Evolutionary conservation across 2,797 vertebrate species (phyloP), one percentile per base, ranked within the genome.

Genomic region (Acipenser oxyrinchus): DNA sequence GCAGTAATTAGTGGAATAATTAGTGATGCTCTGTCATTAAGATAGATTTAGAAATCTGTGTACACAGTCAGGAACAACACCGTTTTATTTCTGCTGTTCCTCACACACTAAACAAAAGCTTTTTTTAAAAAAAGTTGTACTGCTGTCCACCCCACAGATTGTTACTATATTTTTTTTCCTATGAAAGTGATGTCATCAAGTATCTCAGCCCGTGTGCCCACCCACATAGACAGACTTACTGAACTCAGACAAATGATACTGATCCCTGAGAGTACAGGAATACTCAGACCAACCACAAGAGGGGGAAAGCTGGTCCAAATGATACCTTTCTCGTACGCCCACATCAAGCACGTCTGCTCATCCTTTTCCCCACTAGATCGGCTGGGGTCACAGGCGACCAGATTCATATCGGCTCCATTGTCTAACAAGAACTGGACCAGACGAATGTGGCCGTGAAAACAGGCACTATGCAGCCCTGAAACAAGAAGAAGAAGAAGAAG

Each of bases 301-400:
- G 5, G 37, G 37, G 37, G 5, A 37, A 37, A 37, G 37, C 37
- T 37, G 4, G 3, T 37, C 37, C 37, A 37, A 37, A 37, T 37
- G 3, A 37, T 37, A 95, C 95, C 96, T 95, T 95, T 98, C 74
- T 98, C 96, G 72, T 97, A 98, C 52, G 96, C 95, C 96, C 96
- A 98, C 96, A 98, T 99, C 74, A 98, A 84, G 72, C 95, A 97
- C 0, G 95, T 99, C 83, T 98, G 96, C 73, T 99, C 95, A 4
- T 99, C 95, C 76, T 97, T 98, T 74, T 97, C 94, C 48, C 95
- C 96, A 9, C 95, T 98, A 76, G 95, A 97, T 75, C 95, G 91
- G 84, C 95, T 98, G 66, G 95, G 93, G 80, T 98, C 95, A 66
- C 91, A 95, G 8, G 96, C 94, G 3, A 97, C 94, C 5, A 98